A percentile compares a stretch with the other conserved stretches of the same genome.
phyloP scores from a whole-genome alignment of 2,888 invertebrate species.

The Pharmacophagus antenor region DNA sequence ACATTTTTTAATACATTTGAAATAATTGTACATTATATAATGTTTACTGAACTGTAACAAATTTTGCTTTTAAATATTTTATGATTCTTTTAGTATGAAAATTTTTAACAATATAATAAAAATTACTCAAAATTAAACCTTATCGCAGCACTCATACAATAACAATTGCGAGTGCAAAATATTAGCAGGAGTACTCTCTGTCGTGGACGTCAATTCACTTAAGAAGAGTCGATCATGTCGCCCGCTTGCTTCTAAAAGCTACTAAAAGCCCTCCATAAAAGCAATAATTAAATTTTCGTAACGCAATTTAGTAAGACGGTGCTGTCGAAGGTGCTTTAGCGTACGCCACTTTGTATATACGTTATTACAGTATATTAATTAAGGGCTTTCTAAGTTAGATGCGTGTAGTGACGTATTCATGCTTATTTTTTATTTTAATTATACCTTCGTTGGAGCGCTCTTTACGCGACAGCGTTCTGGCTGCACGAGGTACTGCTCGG shows the following conservation, averaged over 20 bases:
- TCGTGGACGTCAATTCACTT: slow-evolving; percentile 76
- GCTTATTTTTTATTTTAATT: too few species aligned
- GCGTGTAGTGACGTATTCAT: background rate
- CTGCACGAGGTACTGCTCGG: too few species aligned
- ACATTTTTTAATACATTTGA: background rate
- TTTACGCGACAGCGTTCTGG: too few species aligned
- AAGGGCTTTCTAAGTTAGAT: slow-evolving; percentile 32
- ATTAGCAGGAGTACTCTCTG: slow-evolving; percentile 47
- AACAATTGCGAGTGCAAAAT: slow-evolving; percentile 41
- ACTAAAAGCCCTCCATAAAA: slow-evolving; percentile 82
- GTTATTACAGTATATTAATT: slow-evolving; percentile 28
- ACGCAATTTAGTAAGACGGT: slow-evolving; percentile 76
- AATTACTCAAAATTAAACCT: background rate
- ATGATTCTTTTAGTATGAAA: background rate
- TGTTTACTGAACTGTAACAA: background rate
- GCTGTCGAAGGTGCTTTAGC: slow-evolving; percentile 57
- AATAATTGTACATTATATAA: background rate
- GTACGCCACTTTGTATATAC: slow-evolving; percentile 32
- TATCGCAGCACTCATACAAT: slow-evolving; percentile 34
- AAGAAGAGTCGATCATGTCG: slow-evolving; percentile 73
- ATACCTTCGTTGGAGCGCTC: too few species aligned
- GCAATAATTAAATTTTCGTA: slow-evolving; percentile 81
- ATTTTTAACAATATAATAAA: background rate
- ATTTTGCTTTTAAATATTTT: background rate
- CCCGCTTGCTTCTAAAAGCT: slow-evolving; percentile 79